These are phyloP conservation scores for Eristalis tenax DNA, from an alignment of 2,888 invertebrate species.

Conservation along the genomic window DNA sequence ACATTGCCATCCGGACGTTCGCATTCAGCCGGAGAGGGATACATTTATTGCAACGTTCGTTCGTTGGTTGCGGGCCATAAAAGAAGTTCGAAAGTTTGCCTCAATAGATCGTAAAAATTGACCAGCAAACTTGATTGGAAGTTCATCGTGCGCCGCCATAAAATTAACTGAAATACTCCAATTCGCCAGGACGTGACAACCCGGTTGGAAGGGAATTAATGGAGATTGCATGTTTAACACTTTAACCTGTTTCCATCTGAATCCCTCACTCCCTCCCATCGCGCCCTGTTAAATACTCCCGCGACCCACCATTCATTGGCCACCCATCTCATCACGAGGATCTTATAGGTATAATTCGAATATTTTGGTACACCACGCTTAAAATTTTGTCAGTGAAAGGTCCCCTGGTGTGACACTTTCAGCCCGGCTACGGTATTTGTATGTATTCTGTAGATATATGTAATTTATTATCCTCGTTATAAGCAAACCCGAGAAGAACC, in stretches of 20 bases:
- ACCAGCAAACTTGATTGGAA: conserved; percentile 18
- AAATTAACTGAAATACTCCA: conserved; percentile 23
- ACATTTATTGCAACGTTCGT: conserved; percentile 10
- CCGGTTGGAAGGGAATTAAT: conserved; percentile 33
- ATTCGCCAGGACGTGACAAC: background rate
- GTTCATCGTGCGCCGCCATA: background rate
- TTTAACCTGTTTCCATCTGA: background rate
- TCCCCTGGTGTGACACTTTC: conserved; percentile 33
- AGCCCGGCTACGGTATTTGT: conserved; percentile 34
- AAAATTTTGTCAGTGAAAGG: conserved; percentile 27
- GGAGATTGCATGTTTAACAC: conserved; percentile 50
- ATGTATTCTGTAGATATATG: background rate
- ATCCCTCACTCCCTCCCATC: background rate
- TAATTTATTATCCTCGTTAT: conserved; percentile 67
- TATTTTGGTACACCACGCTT: conserved; percentile 40
- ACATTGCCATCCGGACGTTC: background rate
- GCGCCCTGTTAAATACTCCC: background rate
- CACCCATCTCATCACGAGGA: background rate
- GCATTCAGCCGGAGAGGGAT: background rate
- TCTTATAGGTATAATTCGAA: conserved; percentile 33
- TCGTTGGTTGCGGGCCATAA: background rate
- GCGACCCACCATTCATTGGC: background rate
- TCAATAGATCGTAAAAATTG: conserved; percentile 12
- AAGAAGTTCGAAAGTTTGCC: conserved; percentile 27
- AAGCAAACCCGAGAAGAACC: conserved; percentile 54